Evolutionary conservation across 2,888 invertebrate species (phyloP).

Genomic region (Chymomyza fuscimana): DNA sequence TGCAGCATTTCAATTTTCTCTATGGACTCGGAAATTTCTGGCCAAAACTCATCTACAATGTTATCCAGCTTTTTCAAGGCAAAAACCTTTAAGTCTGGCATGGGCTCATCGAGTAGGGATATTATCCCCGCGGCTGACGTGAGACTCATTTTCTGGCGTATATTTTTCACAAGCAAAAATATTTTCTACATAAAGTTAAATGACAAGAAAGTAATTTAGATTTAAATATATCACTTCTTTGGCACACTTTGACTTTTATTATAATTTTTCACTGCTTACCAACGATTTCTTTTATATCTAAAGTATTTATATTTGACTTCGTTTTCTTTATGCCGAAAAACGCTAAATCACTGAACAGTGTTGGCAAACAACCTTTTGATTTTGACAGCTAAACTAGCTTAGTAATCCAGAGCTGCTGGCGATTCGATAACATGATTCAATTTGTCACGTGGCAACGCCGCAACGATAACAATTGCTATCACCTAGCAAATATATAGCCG

Average conservation of each 20-base stretch:
- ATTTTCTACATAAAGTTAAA: constrained; percentile 43
- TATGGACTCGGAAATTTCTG: constrained; percentile 98
- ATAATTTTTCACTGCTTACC: constrained; percentile 48
- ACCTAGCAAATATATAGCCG: constrained; percentile 9
- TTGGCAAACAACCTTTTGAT: neutral
- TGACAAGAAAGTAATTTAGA: constrained; percentile 34
- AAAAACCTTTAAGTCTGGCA: constrained; percentile 95
- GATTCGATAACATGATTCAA: neutral
- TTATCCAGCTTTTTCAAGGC: constrained; percentile 94
- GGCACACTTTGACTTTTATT: neutral
- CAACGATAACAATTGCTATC: neutral
- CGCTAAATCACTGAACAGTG: constrained; percentile 41
- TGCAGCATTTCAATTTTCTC: constrained; percentile 98
- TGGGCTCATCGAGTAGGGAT: constrained; percentile 96
- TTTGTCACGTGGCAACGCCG: neutral
- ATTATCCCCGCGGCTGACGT: constrained; percentile 92
- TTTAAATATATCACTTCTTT: constrained; percentile 10
- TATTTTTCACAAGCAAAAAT: constrained; percentile 46
- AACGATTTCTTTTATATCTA: constrained; percentile 45
- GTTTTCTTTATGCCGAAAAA: constrained; percentile 70
- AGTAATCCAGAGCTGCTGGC: neutral
- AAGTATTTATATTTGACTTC: constrained; percentile 31
- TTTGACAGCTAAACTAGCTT: neutral
- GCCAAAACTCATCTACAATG: constrained; percentile 99
- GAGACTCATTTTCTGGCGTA: constrained; percentile 80